Evolutionary conservation across 2,113 vertebrate genomes (phyloP).

Genomic region (Clupea harengus): DNA sequence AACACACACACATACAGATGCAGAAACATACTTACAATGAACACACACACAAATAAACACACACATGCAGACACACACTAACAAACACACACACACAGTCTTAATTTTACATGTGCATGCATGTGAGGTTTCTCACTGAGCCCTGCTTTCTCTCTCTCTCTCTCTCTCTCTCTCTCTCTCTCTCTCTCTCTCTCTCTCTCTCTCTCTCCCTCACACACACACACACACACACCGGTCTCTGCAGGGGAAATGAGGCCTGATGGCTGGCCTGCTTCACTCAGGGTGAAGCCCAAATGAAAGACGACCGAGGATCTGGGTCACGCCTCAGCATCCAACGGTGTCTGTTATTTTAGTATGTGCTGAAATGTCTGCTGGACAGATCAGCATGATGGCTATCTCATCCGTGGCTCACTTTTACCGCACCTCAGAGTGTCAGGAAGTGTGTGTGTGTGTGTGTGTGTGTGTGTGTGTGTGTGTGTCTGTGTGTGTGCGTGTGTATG

Average conservation of each 20-base stretch:
- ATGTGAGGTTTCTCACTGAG: too few relatives aligned
- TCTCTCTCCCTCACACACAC: not conserved
- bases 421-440: not conserved
- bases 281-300: conserved; percentile 42
- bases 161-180: not conserved
- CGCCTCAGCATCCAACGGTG: conserved; percentile 33
- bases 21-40: not conserved
- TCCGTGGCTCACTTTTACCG: not conserved
- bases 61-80: not conserved
- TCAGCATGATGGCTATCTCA: not conserved
- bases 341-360: conserved; percentile 20
- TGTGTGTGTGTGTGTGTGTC: not conserved
- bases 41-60: too few relatives aligned
- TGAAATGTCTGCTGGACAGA: conserved; percentile 16
- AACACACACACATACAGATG: not conserved
- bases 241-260: conserved; percentile 39
- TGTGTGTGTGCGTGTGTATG: not conserved
- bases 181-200: not conserved
- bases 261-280: conserved; percentile 21
- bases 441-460: conserved; percentile 11
- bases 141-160: not conserved
- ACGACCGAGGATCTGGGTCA: conserved; percentile 37
- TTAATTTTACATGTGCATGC: too few relatives aligned
- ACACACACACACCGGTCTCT: not conserved
- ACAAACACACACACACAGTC: not conserved